These are phyloP conservation scores for Plebejus melissa DNA, from an alignment of 2,888 invertebrate species.

Conservation along the genomic window DNA sequence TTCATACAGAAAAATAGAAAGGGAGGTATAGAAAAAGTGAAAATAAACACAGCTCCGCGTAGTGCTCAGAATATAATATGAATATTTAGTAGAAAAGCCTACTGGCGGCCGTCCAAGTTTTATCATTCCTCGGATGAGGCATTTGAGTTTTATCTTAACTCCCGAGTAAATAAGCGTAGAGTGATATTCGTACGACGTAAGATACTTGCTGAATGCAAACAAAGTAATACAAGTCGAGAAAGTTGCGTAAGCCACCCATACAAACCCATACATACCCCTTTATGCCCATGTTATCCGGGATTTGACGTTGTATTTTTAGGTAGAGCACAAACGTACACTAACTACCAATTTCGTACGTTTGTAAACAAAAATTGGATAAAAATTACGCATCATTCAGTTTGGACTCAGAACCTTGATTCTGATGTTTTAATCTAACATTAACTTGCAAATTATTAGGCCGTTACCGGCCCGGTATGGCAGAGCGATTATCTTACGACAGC, in stretches of 20 bases:
- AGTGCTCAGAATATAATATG: slow-evolving; percentile 17
- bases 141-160: slow-evolving; percentile 25
- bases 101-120: slow-evolving; percentile 23
- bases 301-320: neutral
- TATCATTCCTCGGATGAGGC: slow-evolving; percentile 19
- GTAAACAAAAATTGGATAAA: neutral
- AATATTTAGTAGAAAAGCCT: slow-evolving; percentile 19
- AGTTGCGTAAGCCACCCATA: slow-evolving; percentile 1
- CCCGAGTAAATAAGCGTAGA: slow-evolving; percentile 11
- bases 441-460: no score
- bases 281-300: neutral
- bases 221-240: slow-evolving; percentile 15
- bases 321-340: neutral
- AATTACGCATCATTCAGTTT: no score
- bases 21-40: slow-evolving; percentile 11
- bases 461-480: no score
- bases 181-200: neutral
- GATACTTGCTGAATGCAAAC: neutral
- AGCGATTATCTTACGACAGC: no score
- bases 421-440: no score
- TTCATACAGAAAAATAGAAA: slow-evolving; percentile 14
- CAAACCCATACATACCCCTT: slow-evolving; percentile 1
- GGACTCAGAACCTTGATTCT: neutral
- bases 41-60: slow-evolving; percentile 5
- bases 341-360: neutral